Evolutionary conservation across 2,888 invertebrate species (phyloP), one percentile per base, ranked within the genome.

Genomic region (Griposia aprilina): DNA sequence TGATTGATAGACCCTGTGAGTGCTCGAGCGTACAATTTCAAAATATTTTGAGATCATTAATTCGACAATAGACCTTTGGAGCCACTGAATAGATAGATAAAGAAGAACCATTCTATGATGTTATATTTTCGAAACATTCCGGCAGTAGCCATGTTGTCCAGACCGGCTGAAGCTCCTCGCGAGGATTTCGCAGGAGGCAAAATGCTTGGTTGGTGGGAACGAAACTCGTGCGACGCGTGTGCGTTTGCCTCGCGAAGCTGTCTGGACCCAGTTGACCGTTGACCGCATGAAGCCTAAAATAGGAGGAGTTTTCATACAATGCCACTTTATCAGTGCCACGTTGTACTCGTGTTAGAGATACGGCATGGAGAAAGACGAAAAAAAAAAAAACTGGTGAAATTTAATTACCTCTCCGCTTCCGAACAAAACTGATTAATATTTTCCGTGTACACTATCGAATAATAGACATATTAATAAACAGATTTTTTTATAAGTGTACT

Each of bases 11-110:
- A 65, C 65, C 26, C 73, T 41, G 62, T 52, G 62, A 78, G 76
- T 76, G 65, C 57, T 74, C 55, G 52, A 74, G 60, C 69, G 71
- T 74, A 65, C 66, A 66, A 72, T 69, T 72, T 70, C 63, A 78
- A 80, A 86, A 84, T 84, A 78, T 83, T 83, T 82, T 77, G 45
- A 76, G 86, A 83, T 82, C 87, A 86, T 88, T 86, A 82, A 82
- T 86, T 80, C 71, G 57, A 87, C 81, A 87, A 87, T 74, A 74
- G 83, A 48, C 74, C 48, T 66, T 76, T 75, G 13, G n/a, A 13
- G 45, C 52, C 74, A 62, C 26, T 30, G 1, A n/a, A 60, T 17
- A 72, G 48, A 48, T 13, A 52, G 0, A 11, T 15, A n/a, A 23
- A 72, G 60, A 76, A 81, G 70, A 13, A n/a, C 36, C 26, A 74